Conservation (phyloP, 2,888 invertebrate species). For the Zygaena filipendulae region DNA sequence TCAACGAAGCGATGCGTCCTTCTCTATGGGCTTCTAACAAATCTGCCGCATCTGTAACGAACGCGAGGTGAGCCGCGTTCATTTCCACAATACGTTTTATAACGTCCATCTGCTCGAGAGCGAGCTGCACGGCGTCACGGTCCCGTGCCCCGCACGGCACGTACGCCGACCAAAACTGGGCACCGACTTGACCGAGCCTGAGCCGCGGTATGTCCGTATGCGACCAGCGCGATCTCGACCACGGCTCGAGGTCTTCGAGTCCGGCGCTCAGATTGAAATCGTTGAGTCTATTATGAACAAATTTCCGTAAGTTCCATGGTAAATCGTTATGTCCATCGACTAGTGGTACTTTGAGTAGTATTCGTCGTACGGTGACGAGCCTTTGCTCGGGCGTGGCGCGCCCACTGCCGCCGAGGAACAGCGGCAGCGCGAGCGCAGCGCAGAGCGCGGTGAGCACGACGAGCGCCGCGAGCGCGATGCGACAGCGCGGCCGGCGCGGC, state of each 20-base stretch:
- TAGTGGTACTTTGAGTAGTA: constrained; percentile 75
- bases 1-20: constrained; percentile 87
- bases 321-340: constrained; percentile 88
- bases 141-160: constrained; percentile 87
- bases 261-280: constrained; percentile 74
- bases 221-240: constrained; percentile 89
- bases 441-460: constrained; percentile 69
- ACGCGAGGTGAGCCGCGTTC: constrained; percentile 77
- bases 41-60: constrained; percentile 77
- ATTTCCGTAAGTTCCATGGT: constrained; percentile 90
- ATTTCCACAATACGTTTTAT: constrained; percentile 77
- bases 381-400: constrained; percentile 71
- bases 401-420: constrained; percentile 56
- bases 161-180: constrained; percentile 92
- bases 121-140: constrained; percentile 85
- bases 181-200: constrained; percentile 85
- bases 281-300: constrained; percentile 83
- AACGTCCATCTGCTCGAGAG: constrained; percentile 88
- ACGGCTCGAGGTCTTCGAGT: constrained; percentile 77
- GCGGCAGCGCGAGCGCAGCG: constrained; percentile 69
- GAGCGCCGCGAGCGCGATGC: constrained; percentile 68
- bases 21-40: constrained; percentile 77
- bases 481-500: constrained; percentile 65
- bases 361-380: constrained; percentile 71
- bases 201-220: constrained; percentile 92